Percentiles rank a stretch among this genome's conserved stretches.
phyloP scores from a whole-genome alignment of 1,140 invertebrate genomes.

The Stratiolaelaps scimitus region DNA sequence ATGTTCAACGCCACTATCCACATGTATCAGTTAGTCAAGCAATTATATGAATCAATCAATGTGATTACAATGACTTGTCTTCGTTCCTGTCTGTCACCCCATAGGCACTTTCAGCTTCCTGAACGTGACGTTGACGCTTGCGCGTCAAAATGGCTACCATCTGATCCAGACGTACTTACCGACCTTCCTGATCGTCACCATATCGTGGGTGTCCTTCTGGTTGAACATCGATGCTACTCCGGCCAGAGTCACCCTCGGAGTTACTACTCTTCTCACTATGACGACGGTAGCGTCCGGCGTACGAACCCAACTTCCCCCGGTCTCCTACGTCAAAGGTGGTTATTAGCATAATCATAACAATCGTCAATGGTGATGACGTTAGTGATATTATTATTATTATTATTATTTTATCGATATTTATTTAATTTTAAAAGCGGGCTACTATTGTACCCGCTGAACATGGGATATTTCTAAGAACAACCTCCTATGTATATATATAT shows the following conservation, averaged over 20 bases:
- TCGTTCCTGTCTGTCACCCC: too few species aligned
- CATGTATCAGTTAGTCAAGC: too few species aligned
- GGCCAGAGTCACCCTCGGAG: constrained; percentile 44
- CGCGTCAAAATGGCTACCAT: constrained; percentile 54
- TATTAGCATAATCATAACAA: too few species aligned
- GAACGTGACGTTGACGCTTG: constrained; percentile 35
- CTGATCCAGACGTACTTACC: constrained; percentile 79
- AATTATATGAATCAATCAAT: too few species aligned
- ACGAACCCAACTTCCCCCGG: constrained; percentile 38
- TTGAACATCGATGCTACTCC: constrained; percentile 70
- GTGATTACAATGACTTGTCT: too few species aligned
- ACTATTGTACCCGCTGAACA: too few species aligned
- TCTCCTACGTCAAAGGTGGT: constrained; percentile 39
- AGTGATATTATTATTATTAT: not conserved
- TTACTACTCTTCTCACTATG: constrained; percentile 40
- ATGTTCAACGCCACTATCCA: too few species aligned
- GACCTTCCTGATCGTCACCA: constrained; percentile 69
- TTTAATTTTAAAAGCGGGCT: too few species aligned
- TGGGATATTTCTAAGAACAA: too few species aligned
- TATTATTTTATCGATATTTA: not conserved
- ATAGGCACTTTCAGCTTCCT: constrained; percentile 36
- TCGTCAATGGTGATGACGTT: not conserved
- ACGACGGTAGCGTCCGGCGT: constrained; percentile 39
- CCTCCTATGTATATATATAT: too few species aligned
- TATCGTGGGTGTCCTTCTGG: constrained; percentile 84